Evolutionary conservation across 2,888 invertebrate genomes (phyloP).

Genomic region (Tuberolachnus salignus): DNA sequence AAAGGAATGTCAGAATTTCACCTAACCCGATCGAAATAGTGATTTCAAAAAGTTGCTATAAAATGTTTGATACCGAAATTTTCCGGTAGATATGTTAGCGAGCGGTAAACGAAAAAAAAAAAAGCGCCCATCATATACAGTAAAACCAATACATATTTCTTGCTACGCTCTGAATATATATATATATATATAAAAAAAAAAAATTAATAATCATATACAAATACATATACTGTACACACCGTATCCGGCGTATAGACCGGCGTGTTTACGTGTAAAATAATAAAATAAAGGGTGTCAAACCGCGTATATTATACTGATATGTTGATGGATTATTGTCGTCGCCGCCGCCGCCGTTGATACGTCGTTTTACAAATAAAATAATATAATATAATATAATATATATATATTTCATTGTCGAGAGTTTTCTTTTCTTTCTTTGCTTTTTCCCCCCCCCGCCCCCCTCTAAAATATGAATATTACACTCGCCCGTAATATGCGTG

Average conservation of each 20-base stretch:
- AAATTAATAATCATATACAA: no score
- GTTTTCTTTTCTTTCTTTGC: constrained; percentile 12
- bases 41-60: no score
- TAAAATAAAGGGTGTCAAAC: constrained; percentile 1
- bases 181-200: no score
- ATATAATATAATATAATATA: neutral
- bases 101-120: no score
- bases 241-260: neutral
- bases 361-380: neutral
- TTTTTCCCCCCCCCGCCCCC: neutral
- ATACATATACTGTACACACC: no score
- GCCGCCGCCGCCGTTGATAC: neutral
- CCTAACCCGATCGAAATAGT: no score
- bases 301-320: neutral
- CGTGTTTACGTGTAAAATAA: neutral
- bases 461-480: neutral
- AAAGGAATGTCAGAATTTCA: no score
- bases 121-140: no score
- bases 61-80: no score
- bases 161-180: no score
- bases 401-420: constrained; percentile 36
- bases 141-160: no score
- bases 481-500: neutral
- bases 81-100: no score
- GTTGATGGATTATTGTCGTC: constrained; percentile 48